Base-by-base conservation (phyloP, 2,888 invertebrate species). In the Chrysolina americana region DNA sequence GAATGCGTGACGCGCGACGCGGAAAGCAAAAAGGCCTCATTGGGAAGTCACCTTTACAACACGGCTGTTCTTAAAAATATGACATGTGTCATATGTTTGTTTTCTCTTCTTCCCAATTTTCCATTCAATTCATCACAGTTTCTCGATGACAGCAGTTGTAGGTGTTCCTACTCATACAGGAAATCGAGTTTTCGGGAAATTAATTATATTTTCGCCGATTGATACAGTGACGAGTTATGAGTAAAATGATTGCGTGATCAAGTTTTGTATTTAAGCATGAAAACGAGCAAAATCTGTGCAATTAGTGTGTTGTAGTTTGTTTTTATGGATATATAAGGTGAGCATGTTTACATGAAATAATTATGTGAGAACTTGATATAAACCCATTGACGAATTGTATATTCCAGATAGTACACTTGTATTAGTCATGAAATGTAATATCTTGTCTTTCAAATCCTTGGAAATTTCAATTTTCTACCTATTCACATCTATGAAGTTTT, bases 251-350 rank as follows among this genome's bases (percentile, higher is more conserved):
- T 36, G 59, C 15, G 59, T 28, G 59, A 59, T 59, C 8, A 1
- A 9, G 23, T 56, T 10, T 56, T 56, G 56, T 13, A 23, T 6
- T 23, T 6, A 13, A 13, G 21, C 59, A 28, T 23, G 36, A 59
- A 28, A 28, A 17, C 13, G 23, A 59, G 59, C 28, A n/a, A 59
- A 9, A 4, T 36, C n/a, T 59, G 28, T 59, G 28, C n/a, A 36
- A 15, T 36, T 13, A 59, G 8, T n/a, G 28, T 53, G 21, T 21
- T 53, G 53, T 53, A 21, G 21, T 53, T 36, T 28, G 28, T 59
- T 59, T 59, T 28, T 59, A 59, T 28, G 59, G 28, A 59, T 59
- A 36, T 59, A 59, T 59, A n/a, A 36, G 59, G 59, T 59, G 59
- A 59, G 59, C 44, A 44, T 59, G n/a, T 28, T 9, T 2, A 59